Percentiles rank a stretch among this genome's conserved stretches.
Conservation (phyloP, 2,113 vertebrate species). For the Mormyrus lacerda region DNA sequence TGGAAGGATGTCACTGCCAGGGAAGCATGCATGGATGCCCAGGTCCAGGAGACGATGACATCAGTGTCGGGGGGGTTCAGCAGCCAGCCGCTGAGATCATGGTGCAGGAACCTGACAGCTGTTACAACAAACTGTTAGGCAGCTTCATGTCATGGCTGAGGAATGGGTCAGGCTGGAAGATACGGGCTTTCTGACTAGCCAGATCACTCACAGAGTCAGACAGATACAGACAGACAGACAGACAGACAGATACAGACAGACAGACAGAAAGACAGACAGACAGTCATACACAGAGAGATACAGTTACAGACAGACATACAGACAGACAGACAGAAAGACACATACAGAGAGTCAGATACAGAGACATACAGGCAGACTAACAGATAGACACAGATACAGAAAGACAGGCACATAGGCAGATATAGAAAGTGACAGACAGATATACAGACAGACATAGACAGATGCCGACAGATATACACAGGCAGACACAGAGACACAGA, state of each 20-base stretch:
- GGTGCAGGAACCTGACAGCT: not conserved
- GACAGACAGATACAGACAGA: too few species aligned
- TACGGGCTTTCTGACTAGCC: not conserved
- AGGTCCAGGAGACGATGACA: not conserved
- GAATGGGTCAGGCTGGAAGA: not conserved
- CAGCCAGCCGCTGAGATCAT: not conserved
- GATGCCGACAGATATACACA: too few species aligned
- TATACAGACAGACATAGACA: too few species aligned
- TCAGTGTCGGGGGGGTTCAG: not conserved
- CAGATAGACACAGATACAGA: too few species aligned
- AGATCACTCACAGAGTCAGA: not conserved
- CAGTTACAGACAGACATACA: not conserved
- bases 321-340: not conserved
- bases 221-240: not conserved
- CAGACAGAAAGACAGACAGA: too few species aligned
- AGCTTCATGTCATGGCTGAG: too few species aligned
- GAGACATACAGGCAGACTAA: too few species aligned
- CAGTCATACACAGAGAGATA: not conserved
- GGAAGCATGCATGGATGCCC: not conserved
- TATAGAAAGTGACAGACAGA: too few species aligned
- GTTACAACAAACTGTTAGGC: conserved; percentile 3
- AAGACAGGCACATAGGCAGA: too few species aligned
- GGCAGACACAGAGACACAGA: too few species aligned
- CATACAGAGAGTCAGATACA: too few species aligned
- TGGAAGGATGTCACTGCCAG: conserved; percentile 35